Evolutionary conservation across 53 echinoderm and acorn worm genomes (phyloP).

Genomic region (Henricia sp.): DNA sequence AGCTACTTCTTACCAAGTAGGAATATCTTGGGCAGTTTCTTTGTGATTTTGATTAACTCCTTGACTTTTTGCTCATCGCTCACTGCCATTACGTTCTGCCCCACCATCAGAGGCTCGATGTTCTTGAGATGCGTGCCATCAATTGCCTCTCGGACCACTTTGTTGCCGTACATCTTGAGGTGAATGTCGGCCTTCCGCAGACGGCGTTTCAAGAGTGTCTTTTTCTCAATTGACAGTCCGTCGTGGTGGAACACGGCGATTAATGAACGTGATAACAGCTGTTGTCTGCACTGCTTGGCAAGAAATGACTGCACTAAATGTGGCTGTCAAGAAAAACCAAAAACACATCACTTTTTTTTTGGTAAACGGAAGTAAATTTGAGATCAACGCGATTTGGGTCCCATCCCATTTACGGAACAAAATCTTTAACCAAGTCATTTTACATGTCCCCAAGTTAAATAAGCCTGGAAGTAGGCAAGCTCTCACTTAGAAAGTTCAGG

Average conservation of each 20-base stretch:
- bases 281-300: conserved; percentile 59
- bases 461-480: no score
- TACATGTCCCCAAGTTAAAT: no score
- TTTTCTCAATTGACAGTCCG: conserved; percentile 57
- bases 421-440: no score
- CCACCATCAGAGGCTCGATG: conserved; percentile 72
- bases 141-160: conserved; percentile 54
- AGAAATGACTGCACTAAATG: conserved; percentile 69
- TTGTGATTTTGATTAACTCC: conserved; percentile 81
- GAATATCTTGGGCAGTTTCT: conserved; percentile 73
- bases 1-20: conserved; percentile 70
- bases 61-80: conserved; percentile 75
- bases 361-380: no score
- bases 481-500: no score
- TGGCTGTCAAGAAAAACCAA: conserved; percentile 53
- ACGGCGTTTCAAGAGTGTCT: conserved; percentile 56
- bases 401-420: no score
- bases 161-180: conserved; percentile 59
- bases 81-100: conserved; percentile 66
- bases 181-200: conserved; percentile 69
- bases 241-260: conserved; percentile 87
- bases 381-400: no score
- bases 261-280: conserved; percentile 60
- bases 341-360: background rate
- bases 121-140: conserved; percentile 64